Evolutionary conservation across 2,797 vertebrate species (phyloP).

Genomic region (Dallia pectoralis): DNA sequence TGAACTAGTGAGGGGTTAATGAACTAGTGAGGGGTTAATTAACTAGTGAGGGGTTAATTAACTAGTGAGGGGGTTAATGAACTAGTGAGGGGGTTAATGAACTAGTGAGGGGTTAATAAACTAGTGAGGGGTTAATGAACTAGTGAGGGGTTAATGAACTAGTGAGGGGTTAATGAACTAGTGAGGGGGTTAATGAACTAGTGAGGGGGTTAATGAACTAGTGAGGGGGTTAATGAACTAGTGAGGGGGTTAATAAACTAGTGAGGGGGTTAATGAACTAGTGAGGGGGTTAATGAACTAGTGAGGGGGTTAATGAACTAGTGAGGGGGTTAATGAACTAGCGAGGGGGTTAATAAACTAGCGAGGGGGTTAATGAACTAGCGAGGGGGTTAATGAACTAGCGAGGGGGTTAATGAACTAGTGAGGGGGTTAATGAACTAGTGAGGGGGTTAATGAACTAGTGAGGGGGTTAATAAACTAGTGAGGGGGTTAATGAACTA

Average conservation of each 20-base stretch:
- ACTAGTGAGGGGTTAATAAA: too few species aligned
- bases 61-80: too few species aligned
- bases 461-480: constrained; percentile 46
- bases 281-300: constrained; percentile 24
- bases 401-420: too few species aligned
- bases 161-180: constrained; percentile 29
- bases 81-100: too few species aligned
- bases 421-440: background rate
- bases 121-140: constrained; percentile 23
- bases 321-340: too few species aligned
- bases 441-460: constrained; percentile 24
- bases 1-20: constrained; percentile 32
- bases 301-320: constrained; percentile 48
- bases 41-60: constrained; percentile 20
- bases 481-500: constrained; percentile 25
- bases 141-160: constrained; percentile 45
- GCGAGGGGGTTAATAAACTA: too few species aligned
- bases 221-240: too few species aligned
- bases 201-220: constrained; percentile 15
- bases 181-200: constrained; percentile 24
- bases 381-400: too few species aligned
- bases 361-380: too few species aligned
- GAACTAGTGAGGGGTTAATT: constrained; percentile 22
- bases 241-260: too few species aligned
- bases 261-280: background rate